Percentiles rank a stretch among this genome's conserved stretches.
These are phyloP conservation scores for Lutraria rhynchaena DNA, from an alignment of 1,140 invertebrate species.

Conservation along the genomic window DNA sequence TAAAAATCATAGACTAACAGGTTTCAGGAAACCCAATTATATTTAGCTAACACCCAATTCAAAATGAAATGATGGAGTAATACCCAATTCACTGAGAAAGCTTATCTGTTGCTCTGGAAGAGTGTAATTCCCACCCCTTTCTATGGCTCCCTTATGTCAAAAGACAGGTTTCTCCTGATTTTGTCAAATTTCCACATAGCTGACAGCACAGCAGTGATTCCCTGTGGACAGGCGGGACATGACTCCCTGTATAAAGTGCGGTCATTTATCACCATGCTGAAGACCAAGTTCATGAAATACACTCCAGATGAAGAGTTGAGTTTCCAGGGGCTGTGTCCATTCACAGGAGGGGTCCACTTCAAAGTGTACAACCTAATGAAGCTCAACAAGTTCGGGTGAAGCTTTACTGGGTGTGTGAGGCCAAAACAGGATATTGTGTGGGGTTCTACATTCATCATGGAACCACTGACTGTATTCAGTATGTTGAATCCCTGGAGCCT, in stretches of 20 bases:
- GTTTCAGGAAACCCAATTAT: too few relatives aligned
- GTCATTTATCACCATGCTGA: slow-evolving; percentile 18
- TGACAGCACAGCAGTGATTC: slow-evolving; percentile 15
- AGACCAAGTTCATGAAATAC: slow-evolving; percentile 27
- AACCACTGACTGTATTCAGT: background rate
- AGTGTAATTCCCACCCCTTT: slow-evolving; percentile 28
- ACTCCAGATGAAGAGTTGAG: background rate
- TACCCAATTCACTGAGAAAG: too few relatives aligned
- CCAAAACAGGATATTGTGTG: background rate
- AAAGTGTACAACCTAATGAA: background rate
- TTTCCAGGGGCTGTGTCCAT: slow-evolving; percentile 53
- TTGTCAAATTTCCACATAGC: slow-evolving; percentile 29
- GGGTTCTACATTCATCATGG: slow-evolving; percentile 6
- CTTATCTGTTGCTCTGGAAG: too few relatives aligned
- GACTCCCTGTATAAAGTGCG: slow-evolving; percentile 48
- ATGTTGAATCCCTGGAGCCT: background rate
- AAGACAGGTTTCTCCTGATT: slow-evolving; percentile 27
- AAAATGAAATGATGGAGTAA: too few relatives aligned
- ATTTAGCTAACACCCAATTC: too few relatives aligned
- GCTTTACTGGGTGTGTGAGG: background rate
- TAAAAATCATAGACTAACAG: too few relatives aligned
- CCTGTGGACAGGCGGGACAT: background rate
- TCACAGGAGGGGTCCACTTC: slow-evolving; percentile 9
- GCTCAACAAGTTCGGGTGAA: slow-evolving; percentile 2
- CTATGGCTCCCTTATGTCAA: slow-evolving; percentile 33